These are phyloP conservation scores for Enteromius viviparus DNA, from an alignment of 2,797 vertebrate genomes.

Conservation along the genomic window DNA sequence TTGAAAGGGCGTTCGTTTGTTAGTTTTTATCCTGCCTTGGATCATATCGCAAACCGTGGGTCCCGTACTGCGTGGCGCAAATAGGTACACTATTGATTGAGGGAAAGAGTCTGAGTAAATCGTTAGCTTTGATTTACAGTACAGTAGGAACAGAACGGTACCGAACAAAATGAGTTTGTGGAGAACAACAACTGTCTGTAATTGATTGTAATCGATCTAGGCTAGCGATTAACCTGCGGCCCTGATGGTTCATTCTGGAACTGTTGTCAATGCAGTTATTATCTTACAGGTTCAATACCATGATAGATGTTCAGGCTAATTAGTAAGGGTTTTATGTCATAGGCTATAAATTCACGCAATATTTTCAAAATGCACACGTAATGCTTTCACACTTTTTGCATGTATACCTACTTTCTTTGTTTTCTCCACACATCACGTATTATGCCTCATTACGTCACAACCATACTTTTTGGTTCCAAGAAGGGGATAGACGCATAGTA, in stretches of 20 bases:
- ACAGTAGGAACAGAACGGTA: not conserved
- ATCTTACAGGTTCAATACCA: slow-evolving; percentile 3
- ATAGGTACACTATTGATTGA: slow-evolving; percentile 31
- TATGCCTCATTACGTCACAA: not conserved
- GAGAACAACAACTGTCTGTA: slow-evolving; percentile 2
- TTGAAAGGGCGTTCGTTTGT: slow-evolving; percentile 1
- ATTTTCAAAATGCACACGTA: not conserved
- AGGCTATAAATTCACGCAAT: not conserved
- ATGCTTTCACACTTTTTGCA: not conserved
- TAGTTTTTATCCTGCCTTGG: slow-evolving; percentile 13
- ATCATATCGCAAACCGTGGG: not conserved
- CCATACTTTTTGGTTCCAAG: too few species aligned
- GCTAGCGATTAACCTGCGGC: slow-evolving; percentile 8
- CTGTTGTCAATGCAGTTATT: not conserved
- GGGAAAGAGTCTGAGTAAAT: slow-evolving; percentile 4
- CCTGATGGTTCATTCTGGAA: not conserved
- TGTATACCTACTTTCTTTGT: not conserved
- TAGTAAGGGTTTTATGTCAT: not conserved
- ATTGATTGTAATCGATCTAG: slow-evolving; percentile 14
- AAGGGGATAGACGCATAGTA: not conserved
- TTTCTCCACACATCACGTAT: not conserved
- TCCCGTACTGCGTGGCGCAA: not conserved
- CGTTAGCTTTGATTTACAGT: slow-evolving; percentile 21
- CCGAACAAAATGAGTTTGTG: slow-evolving; percentile 20
- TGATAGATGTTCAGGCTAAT: not conserved